These are phyloP conservation scores for Gambusia affinis DNA, from an alignment of 2,113 vertebrate genomes.

Conservation along the genomic window DNA sequence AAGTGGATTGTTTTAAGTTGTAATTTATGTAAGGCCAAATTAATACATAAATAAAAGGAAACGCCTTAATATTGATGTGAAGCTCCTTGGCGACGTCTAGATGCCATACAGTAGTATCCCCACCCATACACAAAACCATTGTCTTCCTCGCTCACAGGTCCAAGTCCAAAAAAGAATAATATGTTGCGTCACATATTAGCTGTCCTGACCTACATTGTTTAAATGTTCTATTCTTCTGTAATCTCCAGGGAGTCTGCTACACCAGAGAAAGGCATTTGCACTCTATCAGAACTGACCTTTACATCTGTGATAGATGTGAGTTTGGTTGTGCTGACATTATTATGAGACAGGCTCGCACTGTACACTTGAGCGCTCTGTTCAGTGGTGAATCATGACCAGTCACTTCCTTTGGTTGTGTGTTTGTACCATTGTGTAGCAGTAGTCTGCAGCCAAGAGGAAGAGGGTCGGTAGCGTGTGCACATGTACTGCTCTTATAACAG, in stretches of 20 bases:
- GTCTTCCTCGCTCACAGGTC: constrained; percentile 27
- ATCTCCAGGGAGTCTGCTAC: constrained; percentile 31
- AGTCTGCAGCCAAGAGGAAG: constrained; percentile 28
- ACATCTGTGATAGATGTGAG: constrained; percentile 28
- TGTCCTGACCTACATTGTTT: constrained; percentile 46
- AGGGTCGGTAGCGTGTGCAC: constrained; percentile 23
- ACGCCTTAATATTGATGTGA: constrained; percentile 24
- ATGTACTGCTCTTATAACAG: constrained; percentile 16
- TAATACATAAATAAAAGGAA: constrained; percentile 60
- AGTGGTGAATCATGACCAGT: constrained; percentile 44
- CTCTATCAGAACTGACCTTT: constrained; percentile 67
- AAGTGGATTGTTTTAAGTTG: neutral
- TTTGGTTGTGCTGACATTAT: constrained; percentile 21
- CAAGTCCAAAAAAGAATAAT: constrained; percentile 43
- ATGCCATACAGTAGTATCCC: constrained; percentile 16
- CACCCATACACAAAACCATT: constrained; percentile 63
- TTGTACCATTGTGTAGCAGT: constrained; percentile 37
- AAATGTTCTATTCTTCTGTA: constrained; percentile 58
- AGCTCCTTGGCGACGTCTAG: constrained; percentile 38
- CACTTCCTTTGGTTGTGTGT: constrained; percentile 52
- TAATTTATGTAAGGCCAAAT: constrained; percentile 13
- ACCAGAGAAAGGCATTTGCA: constrained; percentile 45
- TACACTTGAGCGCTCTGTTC: constrained; percentile 28
- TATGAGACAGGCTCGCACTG: constrained; percentile 19
- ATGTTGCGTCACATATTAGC: constrained; percentile 2